Conservation (phyloP, 2,888 invertebrate genomes). For the Syrista parreyssii region DNA sequence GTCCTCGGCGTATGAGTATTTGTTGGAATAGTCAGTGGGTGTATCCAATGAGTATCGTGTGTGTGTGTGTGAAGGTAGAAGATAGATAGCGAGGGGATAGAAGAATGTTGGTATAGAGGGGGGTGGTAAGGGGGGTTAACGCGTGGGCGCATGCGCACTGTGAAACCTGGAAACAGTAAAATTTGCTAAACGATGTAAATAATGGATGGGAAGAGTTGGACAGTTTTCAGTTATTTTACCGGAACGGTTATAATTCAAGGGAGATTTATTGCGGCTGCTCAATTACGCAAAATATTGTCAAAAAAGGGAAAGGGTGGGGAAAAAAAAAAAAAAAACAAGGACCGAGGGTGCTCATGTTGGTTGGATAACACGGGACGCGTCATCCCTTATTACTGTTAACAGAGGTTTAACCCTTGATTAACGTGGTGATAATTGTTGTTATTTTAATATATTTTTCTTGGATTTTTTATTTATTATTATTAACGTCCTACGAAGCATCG, state of each 20-base stretch:
- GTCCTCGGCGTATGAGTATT: slow-evolving; percentile 7
- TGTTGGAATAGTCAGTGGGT: background rate
- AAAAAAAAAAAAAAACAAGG: background rate
- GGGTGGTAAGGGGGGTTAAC: background rate
- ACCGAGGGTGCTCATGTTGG: background rate
- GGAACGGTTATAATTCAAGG: slow-evolving; percentile 53
- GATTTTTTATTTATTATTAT: background rate
- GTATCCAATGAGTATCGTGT: background rate
- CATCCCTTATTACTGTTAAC: background rate
- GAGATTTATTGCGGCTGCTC: slow-evolving; percentile 59
- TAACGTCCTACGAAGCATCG: background rate
- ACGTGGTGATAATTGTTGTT: background rate
- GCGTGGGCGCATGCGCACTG: slow-evolving; percentile 12
- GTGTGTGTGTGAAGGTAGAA: background rate
- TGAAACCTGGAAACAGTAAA: slow-evolving; percentile 47
- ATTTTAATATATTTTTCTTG: background rate
- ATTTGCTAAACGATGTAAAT: slow-evolving; percentile 64
- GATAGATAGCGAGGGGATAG: background rate
- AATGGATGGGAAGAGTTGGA: slow-evolving; percentile 58
- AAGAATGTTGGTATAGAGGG: background rate
- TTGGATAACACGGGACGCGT: background rate
- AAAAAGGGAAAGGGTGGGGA: slow-evolving; percentile 19
- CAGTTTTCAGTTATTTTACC: slow-evolving; percentile 61
- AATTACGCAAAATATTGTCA: slow-evolving; percentile 61
- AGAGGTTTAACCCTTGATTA: background rate